These are phyloP conservation scores for Blennius ocellaris DNA, from an alignment of 2,113 vertebrate genomes.

Conservation along the genomic window DNA sequence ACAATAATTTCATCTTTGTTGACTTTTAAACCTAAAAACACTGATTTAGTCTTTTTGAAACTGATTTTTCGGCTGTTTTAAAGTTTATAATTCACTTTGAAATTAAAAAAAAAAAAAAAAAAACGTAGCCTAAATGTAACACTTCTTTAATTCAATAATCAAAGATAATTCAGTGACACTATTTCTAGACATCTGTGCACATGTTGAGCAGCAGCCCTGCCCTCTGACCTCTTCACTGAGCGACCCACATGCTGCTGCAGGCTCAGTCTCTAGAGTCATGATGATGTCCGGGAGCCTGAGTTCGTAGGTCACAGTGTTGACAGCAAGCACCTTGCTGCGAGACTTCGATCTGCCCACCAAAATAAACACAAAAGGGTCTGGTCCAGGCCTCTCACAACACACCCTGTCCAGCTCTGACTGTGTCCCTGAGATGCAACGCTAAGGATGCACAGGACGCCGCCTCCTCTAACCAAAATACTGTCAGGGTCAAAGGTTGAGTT, in stretches of 20 bases:
- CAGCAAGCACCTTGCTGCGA: constrained; percentile 85
- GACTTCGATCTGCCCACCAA: constrained; percentile 74
- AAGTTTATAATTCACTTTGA: no score
- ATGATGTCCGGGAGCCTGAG: constrained; percentile 65
- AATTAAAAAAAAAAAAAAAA: no score
- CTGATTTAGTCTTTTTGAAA: no score
- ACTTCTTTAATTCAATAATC: no score
- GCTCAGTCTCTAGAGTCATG: constrained; percentile 62
- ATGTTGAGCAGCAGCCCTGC: constrained; percentile 64
- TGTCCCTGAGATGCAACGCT: constrained; percentile 69
- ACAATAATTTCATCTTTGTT: no score
- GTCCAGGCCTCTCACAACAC: constrained; percentile 55
- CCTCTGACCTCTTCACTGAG: constrained; percentile 71
- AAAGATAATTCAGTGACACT: constrained; percentile 24
- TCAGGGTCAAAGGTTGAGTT: constrained; percentile 70
- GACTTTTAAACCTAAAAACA: no score
- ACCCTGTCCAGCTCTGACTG: constrained; percentile 52
- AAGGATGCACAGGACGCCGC: constrained; percentile 65
- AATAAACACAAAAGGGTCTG: constrained; percentile 77
- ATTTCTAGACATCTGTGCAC: constrained; percentile 64
- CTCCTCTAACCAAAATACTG: constrained; percentile 78
- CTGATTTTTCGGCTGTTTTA: no score
- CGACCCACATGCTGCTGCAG: constrained; percentile 65
- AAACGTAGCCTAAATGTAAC: no score
- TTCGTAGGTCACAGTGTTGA: constrained; percentile 82